Base-by-base conservation (phyloP, 2,113 vertebrate species). In the Sorex fumeus region DNA sequence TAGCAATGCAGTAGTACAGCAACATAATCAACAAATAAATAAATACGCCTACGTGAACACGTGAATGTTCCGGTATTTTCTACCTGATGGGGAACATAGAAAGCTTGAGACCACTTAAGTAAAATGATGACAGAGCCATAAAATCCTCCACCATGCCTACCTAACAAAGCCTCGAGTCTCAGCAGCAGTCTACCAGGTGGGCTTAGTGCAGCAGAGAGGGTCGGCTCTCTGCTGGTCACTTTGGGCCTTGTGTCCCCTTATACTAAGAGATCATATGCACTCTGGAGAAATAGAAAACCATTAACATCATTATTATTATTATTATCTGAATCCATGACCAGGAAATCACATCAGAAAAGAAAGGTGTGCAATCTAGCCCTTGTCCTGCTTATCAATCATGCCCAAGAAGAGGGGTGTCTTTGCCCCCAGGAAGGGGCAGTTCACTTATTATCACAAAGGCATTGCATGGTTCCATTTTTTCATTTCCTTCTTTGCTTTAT, bases 1-100 rank as follows among this genome's bases (percentile, higher is more conserved):
- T 8, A 72, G 30, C 15, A 34, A 43, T 34, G 40, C 1, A 21
- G 16, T 16, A 62, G 64, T 25, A 76, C 7, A 19, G 32, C 9
- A 9, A 47, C 71, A 53, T 62, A n/a, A 92, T 67, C 76, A 16
- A 60, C 18, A 60, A 93, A 89, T 86, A 90, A 69, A 90, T 36
- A 91, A 70, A 90, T 76, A 89, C 77, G 28, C 2, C 32, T 85
- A 30, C 2, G 23, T 57, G 23, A 2, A 34, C 6, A 6, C 2
- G 4, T 57, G 2, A 34, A 62, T 70, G 21, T n/a, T 34, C 43
- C 32, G 64, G 88, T 36, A 34, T 80, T 84, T 90, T 74, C 32
- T 91, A n/a, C 50, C 57, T 12, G 21, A 50, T 62, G n/a, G 30
- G 18, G 21, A 13, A 72, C 57, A 60, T 60, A 8, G 57, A 60